Base-by-base conservation (phyloP, 2,113 vertebrate genomes). In the Rhea americana region DNA sequence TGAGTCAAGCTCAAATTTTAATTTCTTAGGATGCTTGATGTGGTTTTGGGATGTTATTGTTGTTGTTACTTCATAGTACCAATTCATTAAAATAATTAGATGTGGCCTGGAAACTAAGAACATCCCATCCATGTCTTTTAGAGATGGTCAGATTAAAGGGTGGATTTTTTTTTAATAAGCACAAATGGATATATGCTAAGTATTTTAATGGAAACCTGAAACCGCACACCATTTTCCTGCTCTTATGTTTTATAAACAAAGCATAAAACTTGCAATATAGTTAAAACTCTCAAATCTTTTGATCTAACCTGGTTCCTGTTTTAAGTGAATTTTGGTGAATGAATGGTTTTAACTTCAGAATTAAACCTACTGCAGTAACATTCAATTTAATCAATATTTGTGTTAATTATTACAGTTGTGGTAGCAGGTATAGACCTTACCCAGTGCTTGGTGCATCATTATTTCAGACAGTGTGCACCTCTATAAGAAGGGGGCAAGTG, bases 31-130 rank as follows among this genome's bases (percentile, higher is more conserved):
- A 78, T 83, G 17, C 61, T 88, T 94, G 85, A 84, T 90, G 86
- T 92, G 80, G 71, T 90, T 94, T 90, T 66, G 68, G 74, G 48
- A 90, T 85, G 62, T 80, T 94, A 43, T 75, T 92, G 66, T 72
- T 86, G 63, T 71, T 91, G 90, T 72, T 95, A 39, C 25, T 93
- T 89, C 24, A 0, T 87, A 41, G 25, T 82, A 94, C 45, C 89
- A 95, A 95, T 96, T 95, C 58, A 96, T 96, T 96, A 93, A 95
- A 95, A 76, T 91, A 88, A 95, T 87, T 94, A 79, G 82, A 93
- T 93, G 90, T 82, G 93, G 65, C 87, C 70, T 88, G 53, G 66
- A 95, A 95, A 86, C 66, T 14, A 51, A 90, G 92, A 91, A 20
- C 82, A 86, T 84, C 62, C 65, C 51, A 94, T 90, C 91, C 88